phyloP scores from a whole-genome alignment of 2,888 invertebrate genomes.

The Arge pagana region DNA sequence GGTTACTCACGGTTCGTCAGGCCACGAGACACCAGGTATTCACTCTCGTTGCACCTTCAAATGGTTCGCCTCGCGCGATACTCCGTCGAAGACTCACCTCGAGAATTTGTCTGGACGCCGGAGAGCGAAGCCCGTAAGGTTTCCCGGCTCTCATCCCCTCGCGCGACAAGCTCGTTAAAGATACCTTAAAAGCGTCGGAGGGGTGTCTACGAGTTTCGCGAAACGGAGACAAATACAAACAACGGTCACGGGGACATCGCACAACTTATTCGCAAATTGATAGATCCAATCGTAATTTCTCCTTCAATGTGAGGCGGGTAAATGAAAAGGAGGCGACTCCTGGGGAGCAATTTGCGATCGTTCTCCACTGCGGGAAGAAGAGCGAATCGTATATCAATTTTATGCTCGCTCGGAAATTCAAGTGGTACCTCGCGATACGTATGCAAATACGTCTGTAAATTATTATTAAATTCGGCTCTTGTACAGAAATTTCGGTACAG shows the following conservation, averaged over 20 bases:
- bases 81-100: background rate
- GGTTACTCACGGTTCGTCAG: too few relatives aligned
- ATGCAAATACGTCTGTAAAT: background rate
- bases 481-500: too few relatives aligned
- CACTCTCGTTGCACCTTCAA: too few relatives aligned
- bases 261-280: conserved; percentile 7
- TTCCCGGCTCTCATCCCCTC: background rate
- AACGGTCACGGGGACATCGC: conserved; percentile 6
- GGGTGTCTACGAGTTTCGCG: conserved; percentile 12
- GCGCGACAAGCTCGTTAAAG: conserved; percentile 50
- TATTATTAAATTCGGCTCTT: too few relatives aligned
- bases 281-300: conserved; percentile 17
- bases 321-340: conserved; percentile 13
- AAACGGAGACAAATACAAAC: conserved; percentile 14
- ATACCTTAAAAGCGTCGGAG: conserved; percentile 38
- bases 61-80: background rate
- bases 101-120: background rate
- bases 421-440: conserved; percentile 11
- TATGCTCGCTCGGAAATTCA: conserved; percentile 19
- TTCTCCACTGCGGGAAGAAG: conserved; percentile 12
- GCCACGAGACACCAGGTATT: too few relatives aligned
- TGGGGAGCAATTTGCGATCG: too few relatives aligned
- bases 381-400: background rate
- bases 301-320: conserved; percentile 23
- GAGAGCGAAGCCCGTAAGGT: background rate